Evolutionary conservation across 2,797 vertebrate genomes (phyloP).

Genomic region (Enteromius fasciolatus): DNA sequence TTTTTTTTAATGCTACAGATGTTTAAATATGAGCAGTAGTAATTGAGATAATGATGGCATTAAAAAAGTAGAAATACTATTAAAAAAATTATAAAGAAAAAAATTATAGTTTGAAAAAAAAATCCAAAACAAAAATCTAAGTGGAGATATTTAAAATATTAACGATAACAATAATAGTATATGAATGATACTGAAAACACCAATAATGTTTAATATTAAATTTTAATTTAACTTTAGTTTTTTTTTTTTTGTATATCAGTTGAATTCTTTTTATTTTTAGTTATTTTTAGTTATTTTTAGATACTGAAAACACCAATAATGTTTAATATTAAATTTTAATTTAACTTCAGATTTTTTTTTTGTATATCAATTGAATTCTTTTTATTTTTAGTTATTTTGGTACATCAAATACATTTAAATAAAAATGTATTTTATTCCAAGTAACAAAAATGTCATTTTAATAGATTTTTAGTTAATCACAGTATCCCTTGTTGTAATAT

Average conservation of each 20-base stretch:
- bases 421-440: neutral
- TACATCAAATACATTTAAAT: neutral
- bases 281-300: neutral
- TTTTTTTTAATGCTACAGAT: neutral
- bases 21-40: neutral
- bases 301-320: neutral
- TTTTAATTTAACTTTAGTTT: too few species aligned
- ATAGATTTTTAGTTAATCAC: neutral
- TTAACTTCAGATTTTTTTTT: too few species aligned
- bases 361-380: neutral
- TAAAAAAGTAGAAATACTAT: neutral
- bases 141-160: neutral
- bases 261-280: too few species aligned
- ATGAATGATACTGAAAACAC: neutral
- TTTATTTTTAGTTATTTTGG: neutral
- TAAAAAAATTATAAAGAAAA: neutral
- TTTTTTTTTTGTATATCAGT: too few species aligned
- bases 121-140: neutral
- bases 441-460: neutral
- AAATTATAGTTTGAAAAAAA: neutral
- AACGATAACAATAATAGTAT: neutral
- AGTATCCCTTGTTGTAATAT: neutral
- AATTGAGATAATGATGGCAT: neutral
- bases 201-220: too few species aligned
- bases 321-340: too few species aligned